Base-by-base conservation (phyloP, 1,140 invertebrate genomes). In the Varroa destructor region DNA sequence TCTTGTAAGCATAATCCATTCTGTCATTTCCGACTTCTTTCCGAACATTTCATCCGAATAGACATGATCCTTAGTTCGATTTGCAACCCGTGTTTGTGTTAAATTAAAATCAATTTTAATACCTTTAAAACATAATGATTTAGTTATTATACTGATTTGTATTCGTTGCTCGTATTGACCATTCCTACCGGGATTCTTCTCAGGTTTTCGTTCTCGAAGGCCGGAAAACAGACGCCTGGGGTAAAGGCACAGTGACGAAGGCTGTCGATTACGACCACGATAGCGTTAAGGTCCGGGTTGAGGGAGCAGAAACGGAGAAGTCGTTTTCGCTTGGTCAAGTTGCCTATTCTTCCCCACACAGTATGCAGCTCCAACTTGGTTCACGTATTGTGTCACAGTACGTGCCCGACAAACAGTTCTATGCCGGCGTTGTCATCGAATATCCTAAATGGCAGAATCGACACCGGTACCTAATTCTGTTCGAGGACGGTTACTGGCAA, bases 391-490 rank as follows among this genome's bases (percentile, higher is more conserved):
- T 67, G 36, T 51, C 46, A 8, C 46, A 51, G 46, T 51, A 51
- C 46, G 61, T 46, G 12, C 40, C 40, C 10, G 46, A 36, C 61
- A 43, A 40, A 67, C 46, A 40, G 37, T 46, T 46, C 10, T 46
- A 25, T 4, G 12, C 61, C 10, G 61, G 61, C 46, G 61, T 67
- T 5, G 61, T 67, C 40, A 67, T 67, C 40, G 61, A 67, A 40
- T 67, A 67, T 37, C 61, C 61, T 1, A 67, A 67, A 40, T 67
- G 61, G 61, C 61, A 67, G 37, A 67, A 67, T 46, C 40, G 46
- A 43, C 40, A 67, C 40, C 61, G 61, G 1, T 67, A 67, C 8
- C 36, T 67, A 46, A 67, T 67, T 67, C 36, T 67, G 61, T 67
- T 67, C 61, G 61, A 67, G 8, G 46, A 67, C 8, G 61, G 61